phyloP scores from a whole-genome alignment of 1,140 invertebrate genomes.

The Oreohelix idahoensis region DNA sequence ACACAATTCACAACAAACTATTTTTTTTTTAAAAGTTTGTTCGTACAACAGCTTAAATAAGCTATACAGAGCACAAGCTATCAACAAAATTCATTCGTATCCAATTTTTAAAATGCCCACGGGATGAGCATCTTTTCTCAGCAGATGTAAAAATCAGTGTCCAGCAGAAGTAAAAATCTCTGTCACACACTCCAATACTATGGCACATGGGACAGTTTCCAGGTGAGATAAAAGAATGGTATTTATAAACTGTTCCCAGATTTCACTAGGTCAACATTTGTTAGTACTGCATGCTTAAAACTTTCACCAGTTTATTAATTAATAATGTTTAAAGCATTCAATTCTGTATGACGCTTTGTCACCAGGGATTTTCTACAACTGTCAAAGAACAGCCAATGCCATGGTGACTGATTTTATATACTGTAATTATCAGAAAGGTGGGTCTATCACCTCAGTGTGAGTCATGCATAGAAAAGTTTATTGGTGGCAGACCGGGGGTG shows the following conservation, averaged over 20 bases:
- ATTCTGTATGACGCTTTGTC: no score
- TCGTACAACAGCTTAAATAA: background rate
- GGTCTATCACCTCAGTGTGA: background rate
- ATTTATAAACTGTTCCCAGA: background rate
- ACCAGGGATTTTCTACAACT: no score
- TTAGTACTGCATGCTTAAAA: no score
- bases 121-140: background rate
- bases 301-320: no score
- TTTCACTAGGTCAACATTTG: background rate
- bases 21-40: background rate
- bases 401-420: no score
- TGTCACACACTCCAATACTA: background rate
- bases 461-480: constrained; percentile 73
- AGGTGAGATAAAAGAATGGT: background rate
- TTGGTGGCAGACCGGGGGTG: constrained; percentile 70
- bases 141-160: background rate
- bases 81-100: background rate
- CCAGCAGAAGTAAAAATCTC: background rate
- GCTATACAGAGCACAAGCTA: background rate
- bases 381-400: no score
- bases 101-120: background rate
- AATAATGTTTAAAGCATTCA: no score
- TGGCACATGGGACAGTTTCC: background rate
- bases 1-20: background rate
- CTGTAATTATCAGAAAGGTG: no score